phyloP scores from a whole-genome alignment of 2,797 vertebrate species.

The Tarsius wallacei region DNA sequence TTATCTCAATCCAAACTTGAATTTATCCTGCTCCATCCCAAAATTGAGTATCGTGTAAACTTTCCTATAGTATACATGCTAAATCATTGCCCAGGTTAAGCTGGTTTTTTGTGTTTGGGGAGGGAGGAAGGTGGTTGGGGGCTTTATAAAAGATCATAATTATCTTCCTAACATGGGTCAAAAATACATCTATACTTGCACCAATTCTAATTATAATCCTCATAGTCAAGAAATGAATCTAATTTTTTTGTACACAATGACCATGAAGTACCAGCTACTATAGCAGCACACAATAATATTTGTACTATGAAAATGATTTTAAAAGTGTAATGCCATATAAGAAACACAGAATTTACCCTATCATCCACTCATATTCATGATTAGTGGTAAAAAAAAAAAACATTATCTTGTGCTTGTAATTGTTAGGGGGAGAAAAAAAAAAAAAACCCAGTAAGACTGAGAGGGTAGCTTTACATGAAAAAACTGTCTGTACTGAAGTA shows the following conservation, averaged over 20 bases:
- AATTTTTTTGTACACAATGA: neutral
- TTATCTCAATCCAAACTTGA: neutral
- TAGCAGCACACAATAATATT: neutral
- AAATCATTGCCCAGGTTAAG: neutral
- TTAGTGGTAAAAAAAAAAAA: neutral
- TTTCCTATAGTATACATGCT: rapidly evolving
- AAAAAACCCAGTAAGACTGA: neutral
- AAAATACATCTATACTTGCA: neutral
- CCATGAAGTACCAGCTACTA: neutral
- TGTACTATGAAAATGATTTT: neutral
- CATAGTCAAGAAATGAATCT: neutral
- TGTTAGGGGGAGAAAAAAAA: neutral
- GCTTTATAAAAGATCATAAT: neutral
- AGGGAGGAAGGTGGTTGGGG: no score
- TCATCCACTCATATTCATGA: neutral
- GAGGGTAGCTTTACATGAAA: neutral
- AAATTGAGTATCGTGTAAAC: neutral
- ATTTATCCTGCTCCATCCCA: neutral
- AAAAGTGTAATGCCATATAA: neutral
- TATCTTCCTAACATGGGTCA: neutral
- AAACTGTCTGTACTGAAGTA: neutral
- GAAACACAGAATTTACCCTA: neutral
- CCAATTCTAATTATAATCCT: neutral
- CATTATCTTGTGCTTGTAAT: neutral
- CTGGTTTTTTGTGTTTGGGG: neutral